Percentiles rank a stretch among this genome's conserved stretches.
Evolutionary conservation across 2,113 vertebrate genomes (phyloP).

Genomic region (Siniperca chuatsi): DNA sequence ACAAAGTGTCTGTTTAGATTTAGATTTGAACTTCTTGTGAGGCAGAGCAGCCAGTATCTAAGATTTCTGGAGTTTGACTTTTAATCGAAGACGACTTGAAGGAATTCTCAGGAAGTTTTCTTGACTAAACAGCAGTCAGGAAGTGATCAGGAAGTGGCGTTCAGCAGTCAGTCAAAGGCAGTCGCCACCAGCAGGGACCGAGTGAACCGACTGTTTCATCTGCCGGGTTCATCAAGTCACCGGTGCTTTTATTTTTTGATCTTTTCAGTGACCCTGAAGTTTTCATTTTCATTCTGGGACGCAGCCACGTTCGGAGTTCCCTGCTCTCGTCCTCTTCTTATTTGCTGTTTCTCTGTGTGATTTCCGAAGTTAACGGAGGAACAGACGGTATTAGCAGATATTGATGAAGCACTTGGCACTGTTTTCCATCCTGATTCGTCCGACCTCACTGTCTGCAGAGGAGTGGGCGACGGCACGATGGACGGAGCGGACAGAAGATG

Average conservation of each 20-base stretch:
- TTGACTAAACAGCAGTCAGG: neutral
- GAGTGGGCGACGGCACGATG: neutral
- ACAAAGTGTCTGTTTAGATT: neutral
- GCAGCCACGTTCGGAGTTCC: neutral
- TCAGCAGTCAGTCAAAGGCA: neutral
- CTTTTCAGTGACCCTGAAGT: neutral
- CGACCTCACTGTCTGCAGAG: no score
- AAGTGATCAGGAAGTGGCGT: neutral
- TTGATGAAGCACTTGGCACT: neutral
- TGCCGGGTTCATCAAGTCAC: neutral
- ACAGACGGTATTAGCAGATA: no score
- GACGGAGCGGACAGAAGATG: neutral
- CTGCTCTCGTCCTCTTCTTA: neutral
- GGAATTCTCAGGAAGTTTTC: neutral
- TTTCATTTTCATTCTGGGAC: neutral
- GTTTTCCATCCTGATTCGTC: neutral
- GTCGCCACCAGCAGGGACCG: neutral
- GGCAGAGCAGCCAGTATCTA: neutral
- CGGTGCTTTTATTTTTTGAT: neutral
- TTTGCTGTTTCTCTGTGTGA: neutral
- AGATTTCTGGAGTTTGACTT: neutral
- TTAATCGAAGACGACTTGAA: no score
- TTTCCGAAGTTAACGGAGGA: neutral
- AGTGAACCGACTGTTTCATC: neutral
- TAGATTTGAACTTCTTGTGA: neutral